These are phyloP conservation scores for Taphrorychus bicolor DNA, from an alignment of 2,888 invertebrate genomes.

Conservation along the genomic window DNA sequence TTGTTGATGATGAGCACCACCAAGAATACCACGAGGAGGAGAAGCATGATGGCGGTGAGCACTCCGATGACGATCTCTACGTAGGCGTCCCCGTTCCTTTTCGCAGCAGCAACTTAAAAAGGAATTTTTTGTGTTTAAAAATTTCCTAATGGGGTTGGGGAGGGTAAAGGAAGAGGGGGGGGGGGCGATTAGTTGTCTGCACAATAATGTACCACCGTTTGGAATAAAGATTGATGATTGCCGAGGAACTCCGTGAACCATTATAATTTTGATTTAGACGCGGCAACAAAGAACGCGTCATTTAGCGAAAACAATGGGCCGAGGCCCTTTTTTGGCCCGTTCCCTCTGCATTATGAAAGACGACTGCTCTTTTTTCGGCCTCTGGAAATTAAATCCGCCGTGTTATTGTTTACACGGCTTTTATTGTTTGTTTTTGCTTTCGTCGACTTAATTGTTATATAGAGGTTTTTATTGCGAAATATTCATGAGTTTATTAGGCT, in stretches of 20 bases:
- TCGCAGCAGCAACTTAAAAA: slow-evolving; percentile 61
- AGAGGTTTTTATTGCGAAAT: background rate
- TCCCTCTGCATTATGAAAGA: slow-evolving; percentile 14
- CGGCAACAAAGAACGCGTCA: slow-evolving; percentile 32
- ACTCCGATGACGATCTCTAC: slow-evolving; percentile 70
- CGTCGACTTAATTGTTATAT: slow-evolving; percentile 1
- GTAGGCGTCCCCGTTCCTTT: slow-evolving; percentile 66
- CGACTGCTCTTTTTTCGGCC: slow-evolving; percentile 11
- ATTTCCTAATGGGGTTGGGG: background rate
- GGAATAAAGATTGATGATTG: slow-evolving; percentile 40
- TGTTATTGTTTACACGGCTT: slow-evolving; percentile 36
- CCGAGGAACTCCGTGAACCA: slow-evolving; percentile 25
- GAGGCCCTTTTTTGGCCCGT: slow-evolving; percentile 22
- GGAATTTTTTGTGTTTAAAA: slow-evolving; percentile 5
- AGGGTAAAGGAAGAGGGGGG: too few species aligned
- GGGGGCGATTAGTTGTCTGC: too few species aligned
- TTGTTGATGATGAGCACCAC: slow-evolving; percentile 68
- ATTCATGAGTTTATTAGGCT: background rate
- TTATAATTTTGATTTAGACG: slow-evolving; percentile 36
- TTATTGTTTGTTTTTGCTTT: slow-evolving; percentile 13
- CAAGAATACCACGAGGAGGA: slow-evolving; percentile 69
- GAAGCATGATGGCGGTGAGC: slow-evolving; percentile 70
- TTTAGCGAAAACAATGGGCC: slow-evolving; percentile 35
- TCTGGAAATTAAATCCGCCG: slow-evolving; percentile 27
- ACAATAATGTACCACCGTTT: too few species aligned